These are phyloP conservation scores for Melanotus villosus DNA, from an alignment of 2,888 invertebrate genomes.

Conservation along the genomic window DNA sequence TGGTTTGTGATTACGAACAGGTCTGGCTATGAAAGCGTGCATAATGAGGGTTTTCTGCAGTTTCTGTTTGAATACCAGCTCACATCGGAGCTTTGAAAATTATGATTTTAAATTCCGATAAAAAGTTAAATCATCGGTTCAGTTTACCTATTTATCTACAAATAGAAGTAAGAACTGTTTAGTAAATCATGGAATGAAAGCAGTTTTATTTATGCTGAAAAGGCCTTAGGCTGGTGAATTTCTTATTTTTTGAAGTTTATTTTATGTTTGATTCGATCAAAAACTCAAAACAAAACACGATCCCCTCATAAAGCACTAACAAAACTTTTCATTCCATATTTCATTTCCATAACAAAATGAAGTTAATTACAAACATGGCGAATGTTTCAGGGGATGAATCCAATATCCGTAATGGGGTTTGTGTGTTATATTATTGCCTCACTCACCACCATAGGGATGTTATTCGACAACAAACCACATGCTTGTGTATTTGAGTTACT, in stretches of 20 bases:
- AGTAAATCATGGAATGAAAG: too few relatives aligned
- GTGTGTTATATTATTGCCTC: conserved; percentile 78
- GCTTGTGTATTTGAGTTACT: conserved; percentile 76
- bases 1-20: conserved; percentile 15
- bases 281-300: too few relatives aligned
- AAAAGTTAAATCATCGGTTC: too few relatives aligned
- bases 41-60: conserved; percentile 19
- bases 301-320: too few relatives aligned
- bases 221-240: too few relatives aligned
- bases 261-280: too few relatives aligned
- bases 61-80: neutral
- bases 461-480: conserved; percentile 77
- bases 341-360: neutral
- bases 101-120: neutral
- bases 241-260: too few relatives aligned
- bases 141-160: too few relatives aligned
- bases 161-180: too few relatives aligned
- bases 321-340: too few relatives aligned
- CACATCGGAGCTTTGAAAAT: conserved; percentile 11
- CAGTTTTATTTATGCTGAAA: too few relatives aligned
- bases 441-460: conserved; percentile 78
- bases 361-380: too few relatives aligned
- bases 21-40: conserved; percentile 16
- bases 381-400: conserved; percentile 75
- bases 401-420: conserved; percentile 72